These are phyloP conservation scores for Periplaneta americana DNA, from an alignment of 1,140 invertebrate species.

Conservation along the genomic window DNA sequence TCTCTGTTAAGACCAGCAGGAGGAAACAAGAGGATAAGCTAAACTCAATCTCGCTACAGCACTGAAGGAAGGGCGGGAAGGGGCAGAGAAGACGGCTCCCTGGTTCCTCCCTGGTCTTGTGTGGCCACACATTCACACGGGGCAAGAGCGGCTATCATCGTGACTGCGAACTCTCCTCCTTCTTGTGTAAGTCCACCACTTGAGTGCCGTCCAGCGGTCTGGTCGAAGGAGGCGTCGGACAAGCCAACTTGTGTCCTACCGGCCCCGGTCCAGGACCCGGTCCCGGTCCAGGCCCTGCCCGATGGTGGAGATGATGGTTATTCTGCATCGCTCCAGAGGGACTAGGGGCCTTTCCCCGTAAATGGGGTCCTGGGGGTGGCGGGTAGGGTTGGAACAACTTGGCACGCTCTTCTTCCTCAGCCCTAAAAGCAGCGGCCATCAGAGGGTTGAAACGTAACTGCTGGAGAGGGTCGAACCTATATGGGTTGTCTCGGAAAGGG, in stretches of 20 bases:
- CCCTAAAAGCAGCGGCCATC: slow-evolving; percentile 58
- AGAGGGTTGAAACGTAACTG: slow-evolving; percentile 60
- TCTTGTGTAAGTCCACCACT: slow-evolving; percentile 42
- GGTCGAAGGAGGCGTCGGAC: slow-evolving; percentile 17
- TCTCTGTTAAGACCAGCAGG: neutral
- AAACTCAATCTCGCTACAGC: neutral
- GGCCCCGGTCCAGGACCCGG: slow-evolving; percentile 34
- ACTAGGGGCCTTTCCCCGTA: slow-evolving; percentile 54
- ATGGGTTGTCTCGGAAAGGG: slow-evolving; percentile 61
- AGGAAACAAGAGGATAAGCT: neutral
- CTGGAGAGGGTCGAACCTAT: slow-evolving; percentile 57
- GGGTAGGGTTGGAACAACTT: slow-evolving; percentile 66
- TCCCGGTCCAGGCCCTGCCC: slow-evolving; percentile 38
- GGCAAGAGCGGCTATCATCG: slow-evolving; percentile 38
- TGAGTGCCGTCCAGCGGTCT: slow-evolving; percentile 32
- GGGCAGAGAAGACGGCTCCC: neutral
- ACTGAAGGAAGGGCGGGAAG: no score
- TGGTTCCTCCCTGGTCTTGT: neutral
- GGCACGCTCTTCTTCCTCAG: slow-evolving; percentile 58
- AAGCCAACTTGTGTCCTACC: slow-evolving; percentile 2
- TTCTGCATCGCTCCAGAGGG: slow-evolving; percentile 43
- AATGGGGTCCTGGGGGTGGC: slow-evolving; percentile 33
- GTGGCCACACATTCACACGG: neutral
- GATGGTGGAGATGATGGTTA: slow-evolving; percentile 42
- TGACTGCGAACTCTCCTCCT: slow-evolving; percentile 41